phyloP scores from a whole-genome alignment of 2,888 invertebrate genomes.

The Plagiodera versicolora region DNA sequence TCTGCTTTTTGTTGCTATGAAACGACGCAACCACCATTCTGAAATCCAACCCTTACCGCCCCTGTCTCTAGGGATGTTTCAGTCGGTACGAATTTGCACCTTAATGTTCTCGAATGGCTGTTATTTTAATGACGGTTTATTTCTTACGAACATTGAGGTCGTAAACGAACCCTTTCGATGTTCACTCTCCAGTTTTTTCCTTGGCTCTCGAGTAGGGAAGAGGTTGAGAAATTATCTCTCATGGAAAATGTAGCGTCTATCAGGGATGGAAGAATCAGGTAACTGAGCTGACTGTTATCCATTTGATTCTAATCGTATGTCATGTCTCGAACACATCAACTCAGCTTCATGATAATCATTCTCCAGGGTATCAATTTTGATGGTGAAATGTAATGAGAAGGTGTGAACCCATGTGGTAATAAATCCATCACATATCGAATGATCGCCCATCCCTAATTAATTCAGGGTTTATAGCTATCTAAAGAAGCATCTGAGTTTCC shows the following conservation, averaged over 20 bases:
- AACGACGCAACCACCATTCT: background rate
- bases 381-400: background rate
- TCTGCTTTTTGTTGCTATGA: constrained; percentile 52
- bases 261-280: no score
- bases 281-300: no score
- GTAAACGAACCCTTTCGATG: constrained; percentile 7
- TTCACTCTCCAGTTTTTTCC: background rate
- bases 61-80: constrained; percentile 35
- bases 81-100: constrained; percentile 27
- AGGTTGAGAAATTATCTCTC: no score
- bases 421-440: background rate
- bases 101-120: constrained; percentile 32
- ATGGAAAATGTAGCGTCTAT: no score
- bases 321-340: background rate
- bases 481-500: no score
- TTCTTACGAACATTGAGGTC: constrained; percentile 28
- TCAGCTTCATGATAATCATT: no score
- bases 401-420: background rate
- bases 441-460: background rate
- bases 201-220: background rate
- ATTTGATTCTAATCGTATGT: background rate
- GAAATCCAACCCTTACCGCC: background rate
- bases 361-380: background rate
- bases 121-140: constrained; percentile 36
- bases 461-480: no score